Evolutionary conservation across 2,888 invertebrate genomes (phyloP), one percentile per base, ranked within the genome.

Genomic region (Sarcophaga rosellei): DNA sequence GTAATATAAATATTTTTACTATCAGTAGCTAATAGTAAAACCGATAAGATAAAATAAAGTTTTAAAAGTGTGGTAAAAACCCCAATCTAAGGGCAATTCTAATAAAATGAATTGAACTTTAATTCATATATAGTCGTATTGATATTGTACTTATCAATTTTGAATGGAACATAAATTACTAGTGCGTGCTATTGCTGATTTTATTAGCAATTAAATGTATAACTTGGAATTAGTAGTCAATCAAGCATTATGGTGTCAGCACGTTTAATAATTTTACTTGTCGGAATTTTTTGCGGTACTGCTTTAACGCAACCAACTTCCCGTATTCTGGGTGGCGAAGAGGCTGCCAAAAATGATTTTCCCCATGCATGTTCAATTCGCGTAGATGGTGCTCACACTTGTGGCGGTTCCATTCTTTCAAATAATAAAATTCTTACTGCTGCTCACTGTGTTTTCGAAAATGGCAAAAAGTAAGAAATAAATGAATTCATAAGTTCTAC

Each of bases 351-450:
- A 25, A 90, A 87, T 3, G 89, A 87, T 77, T 93, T 92, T 72
- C 92, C 93, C 3, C 91, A 91, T 86, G 92, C 91, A 70, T 90
- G 90, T 10, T 94, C 94, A 0, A 85, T 93, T 25, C 90, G 93
- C 20, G 85, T 90, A 66, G 90, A 92, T 69, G 88, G 88, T 21
- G 89, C 88, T 3, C 92, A 92, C 83, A 87, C 88, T 1, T 93
- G 93, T 73, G 92, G 93, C 15, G 93, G 90, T 12, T 89, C 85
- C 74, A 92, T 92, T 20, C 12, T 92, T 21, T 88, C 88, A 0
- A 11, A 0, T 0, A 87, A 81, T 0, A 85, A 35, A 11, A 81
- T 92, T 12, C 87, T 93, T 10, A 93, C 93, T 4, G 91, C 93
- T 1, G 93, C 92, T 5, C 93, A 93, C 72, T 93, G 93, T 76